phyloP scores from a whole-genome alignment of 2,888 invertebrate genomes.

The Ceramica pisi region DNA sequence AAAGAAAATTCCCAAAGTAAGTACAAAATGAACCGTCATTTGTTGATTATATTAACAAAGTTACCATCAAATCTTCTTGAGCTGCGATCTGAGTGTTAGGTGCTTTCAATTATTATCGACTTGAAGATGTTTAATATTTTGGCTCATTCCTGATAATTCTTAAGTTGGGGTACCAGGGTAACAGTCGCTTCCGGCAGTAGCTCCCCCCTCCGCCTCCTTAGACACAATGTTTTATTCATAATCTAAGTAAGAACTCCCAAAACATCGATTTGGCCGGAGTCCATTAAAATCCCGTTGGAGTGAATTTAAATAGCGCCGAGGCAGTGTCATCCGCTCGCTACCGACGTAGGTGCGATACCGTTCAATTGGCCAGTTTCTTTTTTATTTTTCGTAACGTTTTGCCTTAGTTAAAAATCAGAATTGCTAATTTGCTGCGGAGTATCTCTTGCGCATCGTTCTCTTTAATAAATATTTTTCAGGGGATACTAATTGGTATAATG shows the following conservation, averaged over 20 bases:
- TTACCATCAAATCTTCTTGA: slow-evolving; percentile 44
- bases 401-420: slow-evolving; percentile 59
- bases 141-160: slow-evolving; percentile 70
- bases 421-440: slow-evolving; percentile 59
- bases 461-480: slow-evolving; percentile 21
- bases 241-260: slow-evolving; percentile 80
- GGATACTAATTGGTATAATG: slow-evolving; percentile 27
- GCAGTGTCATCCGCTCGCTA: slow-evolving; percentile 61
- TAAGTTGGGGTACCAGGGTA: slow-evolving; percentile 60
- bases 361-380: slow-evolving; percentile 40
- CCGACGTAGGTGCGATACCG: slow-evolving; percentile 52
- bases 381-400: slow-evolving; percentile 31
- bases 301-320: slow-evolving; percentile 78
- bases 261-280: slow-evolving; percentile 83
- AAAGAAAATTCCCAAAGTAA: slow-evolving; percentile 40
- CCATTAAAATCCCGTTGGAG: slow-evolving; percentile 80
- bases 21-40: slow-evolving; percentile 57
- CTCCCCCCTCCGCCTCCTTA: slow-evolving; percentile 52
- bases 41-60: slow-evolving; percentile 60
- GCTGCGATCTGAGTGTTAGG: slow-evolving; percentile 40
- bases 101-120: slow-evolving; percentile 52
- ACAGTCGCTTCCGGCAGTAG: slow-evolving; percentile 51
- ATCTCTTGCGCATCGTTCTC: slow-evolving; percentile 27
- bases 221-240: slow-evolving; percentile 85
- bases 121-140: slow-evolving; percentile 67